Evolutionary conservation across 2,113 vertebrate genomes (phyloP).

Genomic region (Ageneiosus marmoratus): DNA sequence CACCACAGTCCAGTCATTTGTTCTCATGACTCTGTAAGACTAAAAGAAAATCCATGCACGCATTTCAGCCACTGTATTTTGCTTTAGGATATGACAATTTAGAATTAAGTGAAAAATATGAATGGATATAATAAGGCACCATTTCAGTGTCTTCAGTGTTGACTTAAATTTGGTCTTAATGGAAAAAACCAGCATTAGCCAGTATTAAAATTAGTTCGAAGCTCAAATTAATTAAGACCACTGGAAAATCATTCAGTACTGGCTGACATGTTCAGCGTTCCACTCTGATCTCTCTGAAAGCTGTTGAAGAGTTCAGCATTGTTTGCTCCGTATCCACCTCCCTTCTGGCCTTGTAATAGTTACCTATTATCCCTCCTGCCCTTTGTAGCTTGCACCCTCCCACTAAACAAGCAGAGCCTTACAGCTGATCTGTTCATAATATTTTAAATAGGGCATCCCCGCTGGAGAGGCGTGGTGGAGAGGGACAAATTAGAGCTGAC

Average conservation of each 20-base stretch:
- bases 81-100: conserved; percentile 8
- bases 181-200: background rate
- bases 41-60: background rate
- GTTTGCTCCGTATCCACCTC: conserved; percentile 68
- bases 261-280: background rate
- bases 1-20: conserved; percentile 39
- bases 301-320: background rate
- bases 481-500: conserved; percentile 85
- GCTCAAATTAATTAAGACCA: conserved; percentile 9
- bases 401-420: conserved; percentile 72
- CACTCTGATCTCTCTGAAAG: conserved; percentile 11
- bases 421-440: conserved; percentile 81
- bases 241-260: background rate
- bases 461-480: conserved; percentile 69
- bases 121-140: background rate
- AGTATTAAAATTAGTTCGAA: background rate
- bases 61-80: background rate
- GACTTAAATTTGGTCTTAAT: background rate
- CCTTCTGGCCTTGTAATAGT: conserved; percentile 77
- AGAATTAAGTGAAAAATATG: conserved; percentile 21
- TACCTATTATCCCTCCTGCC: conserved; percentile 72
- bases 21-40: conserved; percentile 29
- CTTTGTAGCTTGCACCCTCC: conserved; percentile 67
- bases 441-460: conserved; percentile 75
- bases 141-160: background rate